Conservation (phyloP, 2,113 vertebrate genomes). For the Cavia aperea region DNA sequence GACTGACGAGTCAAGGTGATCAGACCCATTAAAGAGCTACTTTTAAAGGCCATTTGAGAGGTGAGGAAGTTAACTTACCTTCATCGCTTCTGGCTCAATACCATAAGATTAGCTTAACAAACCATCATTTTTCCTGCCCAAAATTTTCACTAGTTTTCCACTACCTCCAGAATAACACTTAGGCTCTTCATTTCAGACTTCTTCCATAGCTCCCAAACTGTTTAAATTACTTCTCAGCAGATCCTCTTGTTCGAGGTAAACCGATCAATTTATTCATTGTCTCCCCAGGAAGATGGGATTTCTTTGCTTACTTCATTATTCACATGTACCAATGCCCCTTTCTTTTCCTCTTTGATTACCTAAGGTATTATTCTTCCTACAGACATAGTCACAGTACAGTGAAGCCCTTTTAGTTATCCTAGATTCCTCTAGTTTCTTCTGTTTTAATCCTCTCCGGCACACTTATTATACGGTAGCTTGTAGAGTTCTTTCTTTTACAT, state of each 20-base stretch:
- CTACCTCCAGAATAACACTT: conserved; percentile 10
- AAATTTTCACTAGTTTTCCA: not conserved
- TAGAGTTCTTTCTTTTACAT: conserved; percentile 1
- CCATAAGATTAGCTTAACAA: conserved; percentile 19
- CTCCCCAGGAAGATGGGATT: not conserved
- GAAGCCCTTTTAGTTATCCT: not conserved
- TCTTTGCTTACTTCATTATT: not conserved
- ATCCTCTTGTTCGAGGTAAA: not conserved
- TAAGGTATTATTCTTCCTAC: not conserved
- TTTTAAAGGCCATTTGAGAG: conserved; percentile 12
- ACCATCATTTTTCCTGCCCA: not conserved
- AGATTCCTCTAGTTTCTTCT: not conserved
- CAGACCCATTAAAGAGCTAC: not conserved
- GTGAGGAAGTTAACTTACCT: not conserved
- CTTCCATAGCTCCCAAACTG: not conserved
- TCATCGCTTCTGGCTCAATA: not conserved
- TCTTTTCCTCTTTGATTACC: not conserved
- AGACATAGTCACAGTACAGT: not conserved
- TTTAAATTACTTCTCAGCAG: not conserved
- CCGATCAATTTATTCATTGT: not conserved
- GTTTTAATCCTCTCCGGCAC: not conserved
- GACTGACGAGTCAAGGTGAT: not conserved
- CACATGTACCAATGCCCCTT: not conserved
- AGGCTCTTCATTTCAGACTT: conserved; percentile 1
- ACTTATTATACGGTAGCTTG: not conserved